phyloP scores from a whole-genome alignment of 2,888 invertebrate genomes.

The Branchinecta sandiegonensis region DNA sequence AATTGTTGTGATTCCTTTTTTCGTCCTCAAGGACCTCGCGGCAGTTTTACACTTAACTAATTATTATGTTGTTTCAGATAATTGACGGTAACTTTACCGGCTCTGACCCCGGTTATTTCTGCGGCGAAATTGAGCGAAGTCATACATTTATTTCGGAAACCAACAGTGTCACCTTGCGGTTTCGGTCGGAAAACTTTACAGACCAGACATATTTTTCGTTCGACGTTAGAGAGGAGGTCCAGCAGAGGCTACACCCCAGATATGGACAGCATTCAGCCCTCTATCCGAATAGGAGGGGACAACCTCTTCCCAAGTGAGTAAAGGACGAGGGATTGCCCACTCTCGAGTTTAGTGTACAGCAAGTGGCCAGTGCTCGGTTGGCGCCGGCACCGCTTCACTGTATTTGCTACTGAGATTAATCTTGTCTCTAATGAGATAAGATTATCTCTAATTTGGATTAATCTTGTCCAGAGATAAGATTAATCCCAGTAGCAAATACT shows the following conservation, averaged over 20 bases:
- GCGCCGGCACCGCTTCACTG: no score
- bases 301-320: conserved; percentile 33
- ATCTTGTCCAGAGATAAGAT: no score
- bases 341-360: no score
- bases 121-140: conserved; percentile 83
- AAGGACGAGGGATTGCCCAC: background rate
- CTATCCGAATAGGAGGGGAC: conserved; percentile 75
- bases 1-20: no score
- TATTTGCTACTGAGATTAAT: no score
- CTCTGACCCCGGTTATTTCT: conserved; percentile 61
- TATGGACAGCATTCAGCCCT: conserved; percentile 89
- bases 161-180: background rate
- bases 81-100: conserved; percentile 55
- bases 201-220: conserved; percentile 79
- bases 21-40: no score
- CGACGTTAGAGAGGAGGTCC: conserved; percentile 56
- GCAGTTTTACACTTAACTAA: no score
- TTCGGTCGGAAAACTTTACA: conserved; percentile 19
- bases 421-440: no score
- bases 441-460: no score
- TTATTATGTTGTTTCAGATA: conserved; percentile 45
- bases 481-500: no score
- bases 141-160: conserved; percentile 81
- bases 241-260: conserved; percentile 56
- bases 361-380: no score